Evolutionary conservation across 2,797 vertebrate species (phyloP), one percentile per base, ranked within the genome.

Genomic region (Luscinia megarhynchos): DNA sequence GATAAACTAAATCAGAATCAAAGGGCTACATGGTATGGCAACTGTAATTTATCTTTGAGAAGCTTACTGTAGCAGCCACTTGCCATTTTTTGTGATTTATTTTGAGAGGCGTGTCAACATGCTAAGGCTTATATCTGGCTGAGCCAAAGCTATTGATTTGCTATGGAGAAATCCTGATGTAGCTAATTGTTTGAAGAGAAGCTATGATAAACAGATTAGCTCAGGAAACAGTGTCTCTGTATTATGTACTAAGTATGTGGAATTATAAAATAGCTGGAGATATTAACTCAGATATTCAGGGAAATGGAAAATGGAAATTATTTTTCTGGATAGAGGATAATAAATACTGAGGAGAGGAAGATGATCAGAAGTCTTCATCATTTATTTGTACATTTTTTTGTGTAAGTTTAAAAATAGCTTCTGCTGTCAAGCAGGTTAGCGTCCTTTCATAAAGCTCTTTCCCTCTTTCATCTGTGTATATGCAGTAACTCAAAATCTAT

Each of bases 111-210:
- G 0, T 90, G 41, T 84, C 50, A 12, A 64, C 21, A 5, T 72
- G 40, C 43, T 61, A 51, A 79, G 79, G n/a, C 67, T 76, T 78
- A 1, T 67, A 75, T 89, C 53, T 63, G 74, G 8, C 59, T 90
- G 40, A 92, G 74, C 70, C 72, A 75, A 89, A 93, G 62, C 64
- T 74, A 34, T 54, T 84, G 63, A 88, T 95, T 94, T 90, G 70
- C 77, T 93, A 19, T 0, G 1, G 57, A 93, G 64, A 91, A 94
- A 70, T 77, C 74, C 61, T 79, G 43, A 59, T 77, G 46, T 77
- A 83, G 67, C 50, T 94, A 91, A 82, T 84, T 95, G 77, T 84
- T 93, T 87, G 74, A 84, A 95, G 85, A 61, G 41, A 76, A 82
- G 45, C 46, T 89, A 24, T 82, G 36, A 50, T 62, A 94, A 94